These are phyloP conservation scores for Gymnoscopelus braueri DNA, from an alignment of 2,797 vertebrate genomes.

Conservation along the genomic window DNA sequence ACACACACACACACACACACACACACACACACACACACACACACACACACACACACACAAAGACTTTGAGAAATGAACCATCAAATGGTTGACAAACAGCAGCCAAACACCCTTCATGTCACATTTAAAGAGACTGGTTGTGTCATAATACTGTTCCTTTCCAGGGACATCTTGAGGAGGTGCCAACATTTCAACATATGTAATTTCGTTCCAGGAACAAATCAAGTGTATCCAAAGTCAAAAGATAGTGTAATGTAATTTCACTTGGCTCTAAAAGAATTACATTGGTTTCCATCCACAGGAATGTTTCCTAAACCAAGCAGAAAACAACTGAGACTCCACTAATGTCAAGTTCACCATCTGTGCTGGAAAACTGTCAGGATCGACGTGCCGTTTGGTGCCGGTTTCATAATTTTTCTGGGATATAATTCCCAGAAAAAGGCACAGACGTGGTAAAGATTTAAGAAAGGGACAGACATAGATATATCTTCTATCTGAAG, in stretches of 20 bases:
- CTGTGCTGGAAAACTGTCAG: background rate
- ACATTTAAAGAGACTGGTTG: background rate
- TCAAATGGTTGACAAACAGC: conserved; percentile 12
- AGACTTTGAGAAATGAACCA: conserved; percentile 30
- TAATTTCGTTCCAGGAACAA: background rate
- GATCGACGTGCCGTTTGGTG: background rate
- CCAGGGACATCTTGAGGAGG: background rate
- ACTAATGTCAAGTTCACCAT: background rate
- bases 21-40: background rate
- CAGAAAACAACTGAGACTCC: background rate
- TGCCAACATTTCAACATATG: background rate
- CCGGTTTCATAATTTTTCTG: background rate
- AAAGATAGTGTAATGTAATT: background rate
- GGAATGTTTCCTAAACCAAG: background rate
- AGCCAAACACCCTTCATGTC: background rate
- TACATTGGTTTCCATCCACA: background rate
- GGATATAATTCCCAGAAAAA: background rate
- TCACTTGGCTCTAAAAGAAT: background rate
- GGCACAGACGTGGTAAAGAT: background rate
- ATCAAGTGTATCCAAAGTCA: background rate
- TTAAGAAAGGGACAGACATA: background rate
- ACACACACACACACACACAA: background rate
- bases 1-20: background rate
- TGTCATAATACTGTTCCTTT: background rate
- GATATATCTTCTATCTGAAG: background rate